phyloP scores from a whole-genome alignment of 1,140 invertebrate species.

The Chionoecetes opilio region DNA sequence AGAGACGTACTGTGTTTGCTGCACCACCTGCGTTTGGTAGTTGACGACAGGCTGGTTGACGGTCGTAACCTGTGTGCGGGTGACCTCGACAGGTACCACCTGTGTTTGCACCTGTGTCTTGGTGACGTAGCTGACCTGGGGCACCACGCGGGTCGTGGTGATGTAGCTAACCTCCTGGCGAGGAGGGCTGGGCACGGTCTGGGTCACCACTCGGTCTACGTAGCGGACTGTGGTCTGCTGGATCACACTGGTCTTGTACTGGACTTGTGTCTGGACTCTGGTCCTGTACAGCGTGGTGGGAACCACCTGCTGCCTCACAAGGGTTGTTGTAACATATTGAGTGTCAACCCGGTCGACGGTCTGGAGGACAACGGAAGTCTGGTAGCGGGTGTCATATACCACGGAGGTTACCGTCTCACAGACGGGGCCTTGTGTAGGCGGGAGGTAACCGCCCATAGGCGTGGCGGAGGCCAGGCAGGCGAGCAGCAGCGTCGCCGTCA shows the following conservation, averaged over 20 bases:
- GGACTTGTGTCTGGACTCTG: constrained; percentile 39
- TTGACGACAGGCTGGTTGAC: constrained; percentile 38
- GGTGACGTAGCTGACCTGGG: constrained; percentile 60
- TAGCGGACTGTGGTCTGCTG: constrained; percentile 36
- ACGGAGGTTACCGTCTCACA: constrained; percentile 42
- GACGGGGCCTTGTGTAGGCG: constrained; percentile 9
- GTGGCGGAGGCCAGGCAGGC: constrained; percentile 2
- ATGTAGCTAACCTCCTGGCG: constrained; percentile 41
- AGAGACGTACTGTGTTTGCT: constrained; percentile 46
- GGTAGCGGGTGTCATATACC: constrained; percentile 55
- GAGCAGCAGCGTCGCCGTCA: constrained; percentile 61
- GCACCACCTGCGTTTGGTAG: constrained; percentile 49
- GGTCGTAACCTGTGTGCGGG: constrained; percentile 52
- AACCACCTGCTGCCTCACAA: constrained; percentile 56
- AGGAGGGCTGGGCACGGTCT: constrained; percentile 71
- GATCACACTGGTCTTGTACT: constrained; percentile 47
- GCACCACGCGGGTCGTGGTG: constrained; percentile 57
- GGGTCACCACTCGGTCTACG: constrained; percentile 48
- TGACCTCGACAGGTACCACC: constrained; percentile 63
- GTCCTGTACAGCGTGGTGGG: constrained; percentile 62
- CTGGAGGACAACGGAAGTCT: constrained; percentile 61
- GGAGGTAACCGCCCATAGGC: constrained; percentile 51
- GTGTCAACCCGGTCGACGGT: constrained; percentile 64
- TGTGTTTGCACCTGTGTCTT: constrained; percentile 62
- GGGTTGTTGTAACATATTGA: constrained; percentile 47